A percentile compares a stretch with the other conserved stretches of the same genome.
These are phyloP conservation scores for Mythimna pallens DNA, from an alignment of 2,888 invertebrate genomes.

Conservation along the genomic window DNA sequence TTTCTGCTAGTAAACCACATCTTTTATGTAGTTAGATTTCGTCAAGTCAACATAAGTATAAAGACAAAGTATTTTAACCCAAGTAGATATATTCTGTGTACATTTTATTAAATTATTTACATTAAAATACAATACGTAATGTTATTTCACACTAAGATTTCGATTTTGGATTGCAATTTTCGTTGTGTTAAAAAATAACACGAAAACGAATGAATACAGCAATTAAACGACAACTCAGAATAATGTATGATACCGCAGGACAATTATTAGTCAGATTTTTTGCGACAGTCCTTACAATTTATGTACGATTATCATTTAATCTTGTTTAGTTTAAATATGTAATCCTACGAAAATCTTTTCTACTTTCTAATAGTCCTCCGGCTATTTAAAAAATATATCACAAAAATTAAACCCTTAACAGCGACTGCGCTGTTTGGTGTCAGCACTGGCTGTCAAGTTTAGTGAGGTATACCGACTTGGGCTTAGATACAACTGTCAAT, in stretches of 20 bases:
- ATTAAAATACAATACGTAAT: background rate
- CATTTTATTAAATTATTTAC: background rate
- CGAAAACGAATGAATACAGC: background rate
- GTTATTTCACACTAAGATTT: background rate
- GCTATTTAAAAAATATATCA: background rate
- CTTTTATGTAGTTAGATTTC: background rate
- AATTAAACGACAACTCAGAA: background rate
- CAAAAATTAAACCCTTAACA: background rate
- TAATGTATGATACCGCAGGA: background rate
- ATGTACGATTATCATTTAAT: background rate
- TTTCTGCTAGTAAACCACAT: background rate
- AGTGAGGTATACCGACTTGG: background rate
- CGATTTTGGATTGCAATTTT: background rate
- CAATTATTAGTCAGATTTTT: background rate
- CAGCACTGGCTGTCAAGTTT: background rate
- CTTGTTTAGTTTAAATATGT: background rate
- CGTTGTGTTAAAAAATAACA: background rate
- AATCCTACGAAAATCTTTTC: background rate
- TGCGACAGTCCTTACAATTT: background rate
- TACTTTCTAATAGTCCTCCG: background rate
- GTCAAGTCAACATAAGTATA: background rate
- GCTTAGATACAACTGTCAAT: background rate
- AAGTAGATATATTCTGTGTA: background rate
- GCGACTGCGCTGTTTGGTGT: no score
- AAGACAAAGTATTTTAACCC: background rate